A percentile compares a stretch with the other conserved stretches of the same genome.
phyloP scores from a whole-genome alignment of 2,113 vertebrate species.

The Mobula birostris region DNA sequence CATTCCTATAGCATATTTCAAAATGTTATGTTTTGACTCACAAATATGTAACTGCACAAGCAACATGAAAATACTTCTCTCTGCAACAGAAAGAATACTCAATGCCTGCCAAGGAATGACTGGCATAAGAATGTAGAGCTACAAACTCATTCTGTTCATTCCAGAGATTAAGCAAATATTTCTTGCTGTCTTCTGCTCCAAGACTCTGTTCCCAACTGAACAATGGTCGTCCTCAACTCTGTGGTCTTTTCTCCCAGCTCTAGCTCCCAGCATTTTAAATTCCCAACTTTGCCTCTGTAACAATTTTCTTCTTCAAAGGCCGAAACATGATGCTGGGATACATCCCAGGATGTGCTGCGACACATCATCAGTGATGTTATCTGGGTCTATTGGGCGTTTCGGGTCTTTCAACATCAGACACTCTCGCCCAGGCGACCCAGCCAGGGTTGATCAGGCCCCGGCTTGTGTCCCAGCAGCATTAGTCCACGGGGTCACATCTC shows the following conservation, averaged over 20 bases:
- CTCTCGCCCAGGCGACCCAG: too few species aligned
- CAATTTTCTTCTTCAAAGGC: not conserved
- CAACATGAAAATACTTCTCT: not conserved
- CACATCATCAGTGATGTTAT: too few species aligned
- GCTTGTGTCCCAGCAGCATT: too few species aligned
- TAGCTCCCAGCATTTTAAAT: not conserved
- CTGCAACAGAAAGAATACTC: not conserved
- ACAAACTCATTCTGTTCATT: not conserved
- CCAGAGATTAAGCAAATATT: not conserved
- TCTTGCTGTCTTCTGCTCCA: not conserved
- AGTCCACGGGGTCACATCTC: too few species aligned
- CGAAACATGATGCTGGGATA: too few species aligned
- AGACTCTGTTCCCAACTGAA: not conserved
- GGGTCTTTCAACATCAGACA: too few species aligned
- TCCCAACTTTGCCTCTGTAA: not conserved
- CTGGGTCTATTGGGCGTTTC: too few species aligned
- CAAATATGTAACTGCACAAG: not conserved
- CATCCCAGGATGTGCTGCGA: too few species aligned
- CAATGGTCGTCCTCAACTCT: not conserved
- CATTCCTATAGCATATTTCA: not conserved
- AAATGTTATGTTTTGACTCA: not conserved
- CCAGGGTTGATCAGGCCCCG: too few species aligned
- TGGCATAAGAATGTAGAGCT: conserved; percentile 7
- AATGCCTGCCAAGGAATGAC: not conserved
- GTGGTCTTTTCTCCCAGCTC: not conserved